phyloP scores from a whole-genome alignment of 2,888 invertebrate species.

The Cremastobaeus sp. region DNA sequence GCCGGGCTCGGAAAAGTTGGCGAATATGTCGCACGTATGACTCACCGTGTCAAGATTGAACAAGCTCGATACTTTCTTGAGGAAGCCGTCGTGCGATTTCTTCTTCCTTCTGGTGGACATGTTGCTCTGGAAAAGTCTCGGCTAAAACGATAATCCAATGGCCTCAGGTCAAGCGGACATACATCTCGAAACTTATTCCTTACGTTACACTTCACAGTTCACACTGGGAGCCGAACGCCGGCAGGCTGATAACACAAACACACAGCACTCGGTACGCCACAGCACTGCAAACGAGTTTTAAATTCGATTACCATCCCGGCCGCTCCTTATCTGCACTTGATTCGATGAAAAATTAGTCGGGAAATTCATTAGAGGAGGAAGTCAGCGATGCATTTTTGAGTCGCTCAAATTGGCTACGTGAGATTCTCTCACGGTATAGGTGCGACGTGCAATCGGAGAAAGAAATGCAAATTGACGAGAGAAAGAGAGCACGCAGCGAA shows the following conservation, averaged over 20 bases:
- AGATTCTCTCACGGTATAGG: conserved; percentile 54
- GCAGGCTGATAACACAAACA: too few relatives aligned
- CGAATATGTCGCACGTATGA: conserved; percentile 42
- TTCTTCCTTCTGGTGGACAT: conserved; percentile 85
- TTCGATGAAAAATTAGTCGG: too few relatives aligned
- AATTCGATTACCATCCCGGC: too few relatives aligned
- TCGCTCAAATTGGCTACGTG: conserved; percentile 36
- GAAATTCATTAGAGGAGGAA: too few relatives aligned
- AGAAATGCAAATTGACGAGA: conserved; percentile 54
- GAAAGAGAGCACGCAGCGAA: conserved; percentile 36
- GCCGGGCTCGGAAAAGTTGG: conserved; percentile 4
- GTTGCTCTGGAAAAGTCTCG: conserved; percentile 45
- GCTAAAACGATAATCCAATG: conserved; percentile 65
- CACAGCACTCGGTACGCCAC: too few relatives aligned
- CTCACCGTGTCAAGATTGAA: conserved; percentile 90
- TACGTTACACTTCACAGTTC: conserved; percentile 10
- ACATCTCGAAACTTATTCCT: conserved; percentile 63
- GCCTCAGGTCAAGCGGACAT: conserved; percentile 63
- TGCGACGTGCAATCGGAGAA: conserved; percentile 57
- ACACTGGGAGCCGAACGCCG: conserved; percentile 3
- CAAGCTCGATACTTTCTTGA: conserved; percentile 90
- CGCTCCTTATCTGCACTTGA: too few relatives aligned
- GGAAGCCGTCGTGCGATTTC: conserved; percentile 84
- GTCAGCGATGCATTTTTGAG: not conserved
- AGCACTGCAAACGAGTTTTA: too few relatives aligned